These are phyloP conservation scores for Pomatostomus ruficeps DNA, from an alignment of 2,113 vertebrate species.

Conservation along the genomic window DNA sequence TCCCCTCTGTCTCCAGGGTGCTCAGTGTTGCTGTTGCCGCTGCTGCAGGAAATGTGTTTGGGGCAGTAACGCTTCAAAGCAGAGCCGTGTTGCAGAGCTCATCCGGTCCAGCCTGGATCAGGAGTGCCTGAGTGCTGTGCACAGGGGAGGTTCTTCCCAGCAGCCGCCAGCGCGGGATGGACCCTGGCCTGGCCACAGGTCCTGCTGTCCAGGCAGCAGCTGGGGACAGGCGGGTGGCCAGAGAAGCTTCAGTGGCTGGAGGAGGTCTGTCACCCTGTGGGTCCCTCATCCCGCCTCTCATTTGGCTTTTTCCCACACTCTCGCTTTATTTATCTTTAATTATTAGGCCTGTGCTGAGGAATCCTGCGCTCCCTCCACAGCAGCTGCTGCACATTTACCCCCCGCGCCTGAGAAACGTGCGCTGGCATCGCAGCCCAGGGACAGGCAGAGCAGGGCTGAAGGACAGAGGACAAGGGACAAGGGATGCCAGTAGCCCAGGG, in stretches of 20 bases:
- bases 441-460: neutral
- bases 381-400: neutral
- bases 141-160: neutral
- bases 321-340: neutral
- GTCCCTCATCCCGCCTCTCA: neutral
- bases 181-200: accelerated
- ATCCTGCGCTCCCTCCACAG: neutral
- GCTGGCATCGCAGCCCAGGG: neutral
- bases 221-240: neutral
- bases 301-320: slow-evolving; percentile 4
- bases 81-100: neutral
- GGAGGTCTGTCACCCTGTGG: neutral
- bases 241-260: neutral
- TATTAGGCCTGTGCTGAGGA: neutral
- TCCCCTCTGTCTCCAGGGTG: neutral
- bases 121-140: neutral
- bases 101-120: neutral
- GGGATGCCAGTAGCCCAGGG: neutral
- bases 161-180: neutral
- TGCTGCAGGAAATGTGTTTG: neutral
- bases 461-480: neutral
- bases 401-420: accelerated
- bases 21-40: neutral
- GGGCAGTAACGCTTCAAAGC: neutral
- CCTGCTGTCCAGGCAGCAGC: neutral